Evolutionary conservation across 2,113 vertebrate species (phyloP).

Genomic region (Crocuta crocuta): DNA sequence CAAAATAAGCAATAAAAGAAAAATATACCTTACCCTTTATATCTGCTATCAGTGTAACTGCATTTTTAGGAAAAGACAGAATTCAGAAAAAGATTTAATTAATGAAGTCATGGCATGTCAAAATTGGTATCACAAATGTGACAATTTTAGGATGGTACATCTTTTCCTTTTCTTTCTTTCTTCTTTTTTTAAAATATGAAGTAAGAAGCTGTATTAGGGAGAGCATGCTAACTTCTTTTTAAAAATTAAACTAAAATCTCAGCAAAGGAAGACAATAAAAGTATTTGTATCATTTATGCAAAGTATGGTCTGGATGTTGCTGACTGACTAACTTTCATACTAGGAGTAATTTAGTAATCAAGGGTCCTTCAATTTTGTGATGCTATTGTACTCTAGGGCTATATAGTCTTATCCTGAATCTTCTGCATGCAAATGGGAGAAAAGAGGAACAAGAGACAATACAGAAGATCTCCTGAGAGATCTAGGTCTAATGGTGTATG

Average conservation of each 20-base stretch:
- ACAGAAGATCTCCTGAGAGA: not conserved
- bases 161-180: not conserved
- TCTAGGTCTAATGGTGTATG: not conserved
- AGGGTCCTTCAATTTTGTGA: not conserved
- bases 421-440: not conserved
- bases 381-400: rapidly evolving
- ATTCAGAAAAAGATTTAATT: not conserved
- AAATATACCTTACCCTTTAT: not conserved
- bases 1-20: not conserved
- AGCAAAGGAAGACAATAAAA: not conserved
- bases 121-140: not conserved
- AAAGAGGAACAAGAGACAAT: not conserved
- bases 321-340: not conserved
- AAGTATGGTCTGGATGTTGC: not conserved
- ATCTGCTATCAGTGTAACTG: not conserved
- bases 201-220: not conserved
- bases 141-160: not conserved
- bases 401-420: not conserved
- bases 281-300: not conserved
- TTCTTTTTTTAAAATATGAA: not conserved
- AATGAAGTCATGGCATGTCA: not conserved
- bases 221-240: not conserved
- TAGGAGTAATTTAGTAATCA: not conserved
- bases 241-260: not conserved
- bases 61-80: not conserved